Percentiles rank a stretch among this genome's conserved stretches.
Evolutionary conservation across 53 echinoderm and acorn worm species (phyloP).

Genomic region (Stichopus horrens): DNA sequence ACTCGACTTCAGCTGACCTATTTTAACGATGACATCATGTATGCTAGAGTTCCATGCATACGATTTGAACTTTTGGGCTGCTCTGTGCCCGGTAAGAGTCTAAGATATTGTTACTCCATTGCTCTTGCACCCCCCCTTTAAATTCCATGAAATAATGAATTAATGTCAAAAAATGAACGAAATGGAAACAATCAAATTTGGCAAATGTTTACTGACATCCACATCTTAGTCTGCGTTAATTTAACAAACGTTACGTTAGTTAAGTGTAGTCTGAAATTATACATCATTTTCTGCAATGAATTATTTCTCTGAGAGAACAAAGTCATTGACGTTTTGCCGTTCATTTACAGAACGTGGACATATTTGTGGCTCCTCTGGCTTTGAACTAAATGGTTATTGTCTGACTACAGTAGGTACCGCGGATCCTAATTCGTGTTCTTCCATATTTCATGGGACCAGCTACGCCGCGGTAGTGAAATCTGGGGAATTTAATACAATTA

Average conservation of each 20-base stretch:
- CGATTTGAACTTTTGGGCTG: conserved; percentile 19
- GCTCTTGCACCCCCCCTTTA: not conserved
- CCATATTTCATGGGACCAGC: conserved; percentile 4
- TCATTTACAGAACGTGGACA: not conserved
- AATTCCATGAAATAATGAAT: not conserved
- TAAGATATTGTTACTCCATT: not conserved
- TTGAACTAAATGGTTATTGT: not conserved
- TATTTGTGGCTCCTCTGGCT: not conserved
- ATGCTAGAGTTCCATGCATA: conserved; percentile 14
- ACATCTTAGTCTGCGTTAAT: no score
- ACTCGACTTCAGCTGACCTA: not conserved
- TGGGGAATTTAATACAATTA: not conserved
- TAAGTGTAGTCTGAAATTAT: no score
- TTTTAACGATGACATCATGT: conserved; percentile 12
- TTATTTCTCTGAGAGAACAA: no score
- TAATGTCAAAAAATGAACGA: no score
- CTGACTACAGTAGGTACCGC: not conserved
- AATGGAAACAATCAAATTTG: no score
- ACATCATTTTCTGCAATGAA: no score
- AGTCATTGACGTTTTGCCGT: not conserved
- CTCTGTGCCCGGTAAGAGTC: not conserved
- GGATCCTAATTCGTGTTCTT: not conserved
- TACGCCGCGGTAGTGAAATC: conserved; percentile 10
- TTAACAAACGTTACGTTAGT: no score
- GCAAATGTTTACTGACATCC: no score